Conservation (phyloP, 2,888 invertebrate genomes). For the Therioaphis trifolii region DNA sequence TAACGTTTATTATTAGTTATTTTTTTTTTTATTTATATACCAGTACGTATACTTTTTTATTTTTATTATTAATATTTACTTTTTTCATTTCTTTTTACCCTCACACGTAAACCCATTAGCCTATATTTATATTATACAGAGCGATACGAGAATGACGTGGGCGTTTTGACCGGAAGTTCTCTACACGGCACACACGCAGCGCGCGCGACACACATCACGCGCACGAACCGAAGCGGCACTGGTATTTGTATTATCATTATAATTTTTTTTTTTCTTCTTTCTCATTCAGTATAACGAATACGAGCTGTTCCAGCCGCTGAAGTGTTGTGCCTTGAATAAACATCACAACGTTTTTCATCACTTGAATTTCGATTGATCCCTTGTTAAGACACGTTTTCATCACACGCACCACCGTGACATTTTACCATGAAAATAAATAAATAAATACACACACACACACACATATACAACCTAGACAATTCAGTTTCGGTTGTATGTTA, state of each 20-base stretch:
- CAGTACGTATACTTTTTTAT: conserved; percentile 23
- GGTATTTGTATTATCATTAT: no score
- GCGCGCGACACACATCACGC: background rate
- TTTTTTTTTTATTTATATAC: no score
- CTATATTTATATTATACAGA: conserved; percentile 26
- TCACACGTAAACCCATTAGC: conserved; percentile 30
- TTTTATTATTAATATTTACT: background rate
- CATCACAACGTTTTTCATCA: background rate
- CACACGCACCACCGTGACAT: no score
- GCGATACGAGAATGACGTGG: conserved; percentile 46
- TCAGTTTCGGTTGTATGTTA: no score
- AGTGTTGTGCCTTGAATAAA: background rate
- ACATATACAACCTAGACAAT: no score
- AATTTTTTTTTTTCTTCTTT: no score
- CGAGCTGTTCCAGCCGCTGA: background rate
- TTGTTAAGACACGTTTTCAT: no score
- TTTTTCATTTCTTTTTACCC: background rate
- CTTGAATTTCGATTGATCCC: no score
- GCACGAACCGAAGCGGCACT: conserved; percentile 12
- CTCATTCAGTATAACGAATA: background rate
- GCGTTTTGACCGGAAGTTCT: conserved; percentile 54
- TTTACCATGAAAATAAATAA: no score
- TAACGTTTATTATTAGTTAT: conserved; percentile 54
- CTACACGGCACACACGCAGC: background rate
- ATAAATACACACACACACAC: no score